Percentiles rank a stretch among this genome's conserved stretches.
These are phyloP conservation scores for Leptinotarsa texana DNA, from an alignment of 1,140 invertebrate species.

Conservation along the genomic window DNA sequence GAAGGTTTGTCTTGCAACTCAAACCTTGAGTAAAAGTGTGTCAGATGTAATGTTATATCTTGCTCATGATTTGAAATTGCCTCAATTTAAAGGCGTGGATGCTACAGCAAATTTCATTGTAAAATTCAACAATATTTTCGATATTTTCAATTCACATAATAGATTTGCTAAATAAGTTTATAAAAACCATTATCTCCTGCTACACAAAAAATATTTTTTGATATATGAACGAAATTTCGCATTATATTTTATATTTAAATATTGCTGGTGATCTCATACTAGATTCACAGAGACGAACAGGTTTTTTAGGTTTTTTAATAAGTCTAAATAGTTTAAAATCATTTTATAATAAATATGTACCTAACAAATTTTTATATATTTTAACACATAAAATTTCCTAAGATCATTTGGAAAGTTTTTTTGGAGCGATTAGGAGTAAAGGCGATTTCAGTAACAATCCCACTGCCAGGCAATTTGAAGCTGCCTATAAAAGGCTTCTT, in stretches of 20 bases:
- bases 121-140: constrained; percentile 46
- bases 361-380: constrained; percentile 37
- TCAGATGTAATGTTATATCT: constrained; percentile 9
- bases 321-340: constrained; percentile 38
- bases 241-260: constrained; percentile 38
- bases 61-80: constrained; percentile 3
- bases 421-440: constrained; percentile 43
- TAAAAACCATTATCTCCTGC: constrained; percentile 31
- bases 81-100: constrained; percentile 15
- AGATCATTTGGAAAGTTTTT: constrained; percentile 55
- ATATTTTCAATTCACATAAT: constrained; percentile 46
- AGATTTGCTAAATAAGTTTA: constrained; percentile 33
- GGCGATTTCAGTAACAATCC: constrained; percentile 55
- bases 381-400: constrained; percentile 53
- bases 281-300: constrained; percentile 37
- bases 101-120: constrained; percentile 12
- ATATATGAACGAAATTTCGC: constrained; percentile 27
- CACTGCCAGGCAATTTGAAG: constrained; percentile 47
- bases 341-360: constrained; percentile 45
- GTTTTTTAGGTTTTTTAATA: constrained; percentile 50
- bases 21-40: constrained; percentile 22
- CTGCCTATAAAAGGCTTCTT: constrained; percentile 36
- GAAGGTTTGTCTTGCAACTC: constrained; percentile 21
- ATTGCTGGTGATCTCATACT: constrained; percentile 25
- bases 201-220: constrained; percentile 33